Conservation (phyloP, 1,140 invertebrate species). For the Drosophila novamexicana region DNA sequence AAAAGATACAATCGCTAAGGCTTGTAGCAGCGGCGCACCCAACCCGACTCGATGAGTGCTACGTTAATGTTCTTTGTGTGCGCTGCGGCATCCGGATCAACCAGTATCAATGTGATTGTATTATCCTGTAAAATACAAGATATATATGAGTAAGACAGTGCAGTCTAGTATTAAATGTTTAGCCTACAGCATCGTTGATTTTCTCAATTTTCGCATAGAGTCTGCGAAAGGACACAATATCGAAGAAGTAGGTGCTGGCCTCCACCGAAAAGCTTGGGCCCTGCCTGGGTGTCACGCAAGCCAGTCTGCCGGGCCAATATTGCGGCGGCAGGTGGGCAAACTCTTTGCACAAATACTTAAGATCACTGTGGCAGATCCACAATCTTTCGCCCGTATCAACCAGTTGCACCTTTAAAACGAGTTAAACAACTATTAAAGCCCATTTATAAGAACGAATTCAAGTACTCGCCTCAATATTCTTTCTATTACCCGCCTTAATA, state of each 20-base stretch:
- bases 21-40: constrained; percentile 48
- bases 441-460: not conserved
- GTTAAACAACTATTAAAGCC: not conserved
- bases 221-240: constrained; percentile 38
- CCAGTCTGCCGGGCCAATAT: constrained; percentile 40
- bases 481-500: constrained; percentile 16
- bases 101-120: constrained; percentile 48
- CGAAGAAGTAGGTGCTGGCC: constrained; percentile 42
- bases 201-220: constrained; percentile 50
- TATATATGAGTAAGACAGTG: not conserved
- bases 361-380: constrained; percentile 28
- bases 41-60: constrained; percentile 50
- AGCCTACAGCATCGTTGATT: constrained; percentile 33
- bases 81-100: constrained; percentile 39
- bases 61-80: constrained; percentile 51
- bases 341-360: constrained; percentile 56
- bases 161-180: too few relatives aligned
- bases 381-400: constrained; percentile 65
- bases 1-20: constrained; percentile 1
- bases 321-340: constrained; percentile 63
- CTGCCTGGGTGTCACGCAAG: constrained; percentile 43
- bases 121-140: constrained; percentile 34
- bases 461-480: constrained; percentile 31
- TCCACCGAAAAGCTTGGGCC: constrained; percentile 39
- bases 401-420: constrained; percentile 50